These are phyloP conservation scores for Myotis vivesi DNA, from an alignment of 2,797 vertebrate genomes.

Conservation along the genomic window DNA sequence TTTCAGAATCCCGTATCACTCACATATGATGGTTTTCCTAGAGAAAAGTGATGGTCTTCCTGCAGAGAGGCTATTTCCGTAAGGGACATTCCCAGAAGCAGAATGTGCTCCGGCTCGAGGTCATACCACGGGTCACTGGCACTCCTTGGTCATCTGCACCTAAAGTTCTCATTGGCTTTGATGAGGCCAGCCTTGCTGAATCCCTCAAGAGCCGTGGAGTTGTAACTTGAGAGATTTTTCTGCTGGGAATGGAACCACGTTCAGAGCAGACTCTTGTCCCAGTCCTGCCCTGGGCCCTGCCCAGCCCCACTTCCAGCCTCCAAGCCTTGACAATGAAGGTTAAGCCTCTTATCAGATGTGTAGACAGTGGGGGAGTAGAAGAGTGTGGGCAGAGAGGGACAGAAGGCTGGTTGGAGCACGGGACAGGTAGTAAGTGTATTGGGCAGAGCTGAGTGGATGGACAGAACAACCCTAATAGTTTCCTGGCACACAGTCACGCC, in stretches of 20 bases:
- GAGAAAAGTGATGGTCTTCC: neutral
- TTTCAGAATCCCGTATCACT: neutral
- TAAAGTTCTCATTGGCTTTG: neutral
- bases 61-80: neutral
- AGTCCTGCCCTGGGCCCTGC: neutral
- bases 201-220: too few species aligned
- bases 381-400: neutral
- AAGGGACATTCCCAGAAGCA: neutral
- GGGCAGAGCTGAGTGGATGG: neutral
- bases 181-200: neutral
- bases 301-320: neutral
- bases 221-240: neutral
- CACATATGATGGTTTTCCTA: neutral
- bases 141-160: accelerated
- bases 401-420: neutral
- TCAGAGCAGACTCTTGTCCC: neutral
- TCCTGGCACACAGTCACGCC: neutral
- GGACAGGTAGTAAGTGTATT: neutral
- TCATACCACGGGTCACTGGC: accelerated
- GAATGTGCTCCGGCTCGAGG: too few species aligned
- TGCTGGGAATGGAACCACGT: too few species aligned
- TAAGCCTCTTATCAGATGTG: neutral
- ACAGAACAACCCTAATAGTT: neutral
- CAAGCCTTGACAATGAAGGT: neutral
- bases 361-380: neutral